Evolutionary conservation across 2,113 vertebrate genomes (phyloP), one percentile per base, ranked within the genome.

Genomic region (Ophiodon elongatus): DNA sequence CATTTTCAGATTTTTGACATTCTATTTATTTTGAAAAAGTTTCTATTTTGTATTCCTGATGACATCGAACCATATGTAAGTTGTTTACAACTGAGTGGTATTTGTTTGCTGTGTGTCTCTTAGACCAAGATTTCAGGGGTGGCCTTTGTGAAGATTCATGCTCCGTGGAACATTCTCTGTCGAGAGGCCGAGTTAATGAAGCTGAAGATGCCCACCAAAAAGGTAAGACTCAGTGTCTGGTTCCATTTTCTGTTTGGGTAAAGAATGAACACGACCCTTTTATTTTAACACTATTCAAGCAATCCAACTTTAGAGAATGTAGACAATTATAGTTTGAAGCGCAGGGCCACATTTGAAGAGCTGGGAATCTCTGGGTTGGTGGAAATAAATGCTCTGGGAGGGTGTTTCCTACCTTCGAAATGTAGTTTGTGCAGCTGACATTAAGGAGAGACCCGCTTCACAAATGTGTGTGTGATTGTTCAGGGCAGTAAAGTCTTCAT

Each of bases 191-290:
- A 99, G 91, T 97, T 99, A 83, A 95, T 99, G 93, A 99, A 99
- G 80, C 96, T 99, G 39, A 99, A 99, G 93, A 99, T 99, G 97
- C 98, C 98, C 0, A 99, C 98, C 0, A 98, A 96, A 93, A 99
- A 97, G 96, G 98, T 99, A 72, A 82, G 76, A 80, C 23, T 31
- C 19, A 4, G 11, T 9, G 33, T 45, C 4, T 50, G 2, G 33
- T 33, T 33, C 1, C 1, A 0, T 29, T 25, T 8, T 41, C 4
- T 29, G 31, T 50, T 1, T 25, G 39, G 27, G 15, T 67, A 17
- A 47, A 33, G n/a, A 63, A 10, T 21, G 6, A 35, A 21, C 8
- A 13, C 29, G 4, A 6, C 27, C 6, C 6, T 59, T 73, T 35
- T 76, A 17, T 67, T 29, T 57, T 27, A 29, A n/a, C 17, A 41